These are phyloP conservation scores for Catharus bicknelli DNA, from an alignment of 2,113 vertebrate genomes.

Conservation along the genomic window DNA sequence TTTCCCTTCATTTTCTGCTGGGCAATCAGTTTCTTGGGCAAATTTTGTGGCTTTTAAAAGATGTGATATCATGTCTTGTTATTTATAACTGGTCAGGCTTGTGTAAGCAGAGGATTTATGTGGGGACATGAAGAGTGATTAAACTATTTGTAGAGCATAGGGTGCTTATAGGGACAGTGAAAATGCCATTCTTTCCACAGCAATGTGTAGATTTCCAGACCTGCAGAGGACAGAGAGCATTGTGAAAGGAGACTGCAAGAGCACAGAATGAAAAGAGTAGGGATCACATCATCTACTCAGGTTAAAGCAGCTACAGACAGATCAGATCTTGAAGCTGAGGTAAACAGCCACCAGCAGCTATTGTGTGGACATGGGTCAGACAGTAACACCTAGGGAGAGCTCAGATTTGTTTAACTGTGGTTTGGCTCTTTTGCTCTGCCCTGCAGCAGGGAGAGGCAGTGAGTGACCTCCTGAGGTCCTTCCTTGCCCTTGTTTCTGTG, in stretches of 20 bases:
- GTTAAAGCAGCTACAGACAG: not conserved
- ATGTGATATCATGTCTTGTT: not conserved
- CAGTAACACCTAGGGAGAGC: not conserved
- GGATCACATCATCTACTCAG: not conserved
- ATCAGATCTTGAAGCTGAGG: not conserved
- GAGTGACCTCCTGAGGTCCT: not conserved
- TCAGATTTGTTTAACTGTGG: not conserved
- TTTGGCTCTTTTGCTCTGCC: not conserved
- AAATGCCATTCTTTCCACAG: not conserved
- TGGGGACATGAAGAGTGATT: not conserved
- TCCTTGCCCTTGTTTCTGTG: not conserved
- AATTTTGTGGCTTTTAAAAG: slow-evolving; percentile 15
- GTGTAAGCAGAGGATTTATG: slow-evolving; percentile 25
- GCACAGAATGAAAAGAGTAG: not conserved
- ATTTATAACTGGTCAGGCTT: slow-evolving; percentile 10
- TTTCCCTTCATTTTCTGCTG: not conserved
- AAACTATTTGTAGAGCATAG: not conserved
- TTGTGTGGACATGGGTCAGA: not conserved
- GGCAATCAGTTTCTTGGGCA: not conserved
- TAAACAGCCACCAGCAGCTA: not conserved
- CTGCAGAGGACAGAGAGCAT: not conserved
- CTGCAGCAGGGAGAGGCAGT: not conserved
- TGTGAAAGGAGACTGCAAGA: not conserved
- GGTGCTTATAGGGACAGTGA: not conserved
- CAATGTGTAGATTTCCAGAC: not conserved